Conservation (phyloP, 2,113 vertebrate genomes). For the Rallus limicola region DNA sequence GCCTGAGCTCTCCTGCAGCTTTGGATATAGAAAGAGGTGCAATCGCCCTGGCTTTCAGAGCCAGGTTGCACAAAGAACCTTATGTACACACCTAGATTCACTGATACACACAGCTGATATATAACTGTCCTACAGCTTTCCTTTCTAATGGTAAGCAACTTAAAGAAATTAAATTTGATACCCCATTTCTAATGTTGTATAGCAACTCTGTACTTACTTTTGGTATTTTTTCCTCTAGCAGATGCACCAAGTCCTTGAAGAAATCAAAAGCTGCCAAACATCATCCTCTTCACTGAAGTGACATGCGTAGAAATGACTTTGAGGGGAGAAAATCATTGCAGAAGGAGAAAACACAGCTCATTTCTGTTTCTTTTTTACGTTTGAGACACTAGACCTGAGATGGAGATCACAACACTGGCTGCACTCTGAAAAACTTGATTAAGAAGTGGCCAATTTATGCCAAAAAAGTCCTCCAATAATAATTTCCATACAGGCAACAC, state of each 20-base stretch:
- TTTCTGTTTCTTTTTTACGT: conserved; percentile 4
- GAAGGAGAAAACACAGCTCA: neutral
- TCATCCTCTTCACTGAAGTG: neutral
- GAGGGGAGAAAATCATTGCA: neutral
- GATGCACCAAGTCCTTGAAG: neutral
- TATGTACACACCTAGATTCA: neutral
- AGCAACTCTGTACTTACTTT: neutral
- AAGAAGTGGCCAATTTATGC: neutral
- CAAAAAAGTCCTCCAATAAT: neutral
- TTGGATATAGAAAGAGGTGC: neutral
- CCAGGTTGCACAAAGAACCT: neutral
- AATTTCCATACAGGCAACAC: neutral
- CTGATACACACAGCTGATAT: too few species aligned
- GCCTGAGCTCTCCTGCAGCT: neutral
- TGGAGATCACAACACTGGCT: neutral
- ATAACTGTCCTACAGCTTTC: neutral
- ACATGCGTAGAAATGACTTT: neutral
- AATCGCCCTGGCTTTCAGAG: neutral
- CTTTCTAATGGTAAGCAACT: neutral
- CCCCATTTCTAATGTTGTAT: neutral
- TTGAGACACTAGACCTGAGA: neutral
- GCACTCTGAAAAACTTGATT: neutral
- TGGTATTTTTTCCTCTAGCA: neutral
- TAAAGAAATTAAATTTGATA: neutral
- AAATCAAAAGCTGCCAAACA: neutral